Conservation (phyloP, 2,797 vertebrate species). For the Pelochelys cantorii region DNA sequence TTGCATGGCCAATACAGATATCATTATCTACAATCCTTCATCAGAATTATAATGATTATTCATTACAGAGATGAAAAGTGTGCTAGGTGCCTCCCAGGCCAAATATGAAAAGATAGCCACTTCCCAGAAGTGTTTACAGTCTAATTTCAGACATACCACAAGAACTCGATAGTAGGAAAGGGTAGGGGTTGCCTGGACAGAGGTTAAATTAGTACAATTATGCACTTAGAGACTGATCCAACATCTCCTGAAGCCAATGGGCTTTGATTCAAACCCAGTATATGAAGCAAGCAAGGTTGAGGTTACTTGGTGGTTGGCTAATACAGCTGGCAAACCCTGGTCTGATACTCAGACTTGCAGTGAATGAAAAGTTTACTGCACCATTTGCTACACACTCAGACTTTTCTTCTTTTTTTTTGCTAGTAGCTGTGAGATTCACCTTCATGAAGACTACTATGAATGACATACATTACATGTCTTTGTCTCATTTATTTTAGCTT, state of each 20-base stretch:
- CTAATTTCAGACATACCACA: accelerated
- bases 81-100: neutral
- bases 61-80: neutral
- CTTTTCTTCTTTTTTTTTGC: neutral
- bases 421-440: neutral
- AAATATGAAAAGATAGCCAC: neutral
- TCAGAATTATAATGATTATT: neutral
- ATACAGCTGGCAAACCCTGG: neutral
- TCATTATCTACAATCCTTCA: neutral
- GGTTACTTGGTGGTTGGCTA: neutral
- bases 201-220: neutral
- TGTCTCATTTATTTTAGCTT: accelerated
- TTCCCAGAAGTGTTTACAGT: neutral
- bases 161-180: neutral
- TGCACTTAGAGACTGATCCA: neutral
- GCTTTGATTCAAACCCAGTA: neutral
- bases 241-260: neutral
- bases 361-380: neutral
- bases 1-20: accelerated
- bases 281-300: neutral
- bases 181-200: neutral
- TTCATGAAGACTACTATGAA: neutral
- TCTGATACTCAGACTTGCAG: neutral
- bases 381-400: accelerated
- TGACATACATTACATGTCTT: neutral